phyloP scores from a whole-genome alignment of 1,140 invertebrate species.

The Paraescarpia echinospica region DNA sequence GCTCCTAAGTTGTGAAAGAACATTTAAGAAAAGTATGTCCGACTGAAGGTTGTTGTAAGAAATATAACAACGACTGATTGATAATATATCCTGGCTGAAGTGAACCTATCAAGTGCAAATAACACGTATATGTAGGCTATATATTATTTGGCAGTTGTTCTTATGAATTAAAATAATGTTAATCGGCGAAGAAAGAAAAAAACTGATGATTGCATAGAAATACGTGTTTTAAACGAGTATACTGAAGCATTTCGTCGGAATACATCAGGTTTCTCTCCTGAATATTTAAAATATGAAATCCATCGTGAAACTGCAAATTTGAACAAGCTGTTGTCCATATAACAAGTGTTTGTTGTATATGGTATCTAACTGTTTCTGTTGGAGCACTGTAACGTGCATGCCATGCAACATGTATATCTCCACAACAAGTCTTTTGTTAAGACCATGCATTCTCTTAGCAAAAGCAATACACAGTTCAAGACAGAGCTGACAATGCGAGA shows the following conservation, averaged over 20 bases:
- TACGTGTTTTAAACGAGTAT: background rate
- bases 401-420: background rate
- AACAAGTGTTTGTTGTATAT: background rate
- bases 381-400: background rate
- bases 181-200: background rate
- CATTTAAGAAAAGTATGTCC: too few relatives aligned
- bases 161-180: too few relatives aligned
- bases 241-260: background rate
- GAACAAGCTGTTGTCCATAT: too few relatives aligned
- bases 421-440: background rate
- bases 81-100: too few relatives aligned
- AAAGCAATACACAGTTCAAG: too few relatives aligned
- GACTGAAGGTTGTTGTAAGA: too few relatives aligned
- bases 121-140: too few relatives aligned
- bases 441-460: background rate
- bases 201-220: background rate
- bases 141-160: too few relatives aligned
- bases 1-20: too few relatives aligned
- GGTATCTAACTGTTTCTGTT: background rate
- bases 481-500: background rate
- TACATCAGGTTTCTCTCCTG: background rate
- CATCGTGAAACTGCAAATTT: too few relatives aligned
- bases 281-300: background rate
- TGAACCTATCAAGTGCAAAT: too few relatives aligned
- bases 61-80: too few relatives aligned